These are phyloP conservation scores for Emydoidea blandingii DNA, from an alignment of 2,797 vertebrate genomes.

Conservation along the genomic window DNA sequence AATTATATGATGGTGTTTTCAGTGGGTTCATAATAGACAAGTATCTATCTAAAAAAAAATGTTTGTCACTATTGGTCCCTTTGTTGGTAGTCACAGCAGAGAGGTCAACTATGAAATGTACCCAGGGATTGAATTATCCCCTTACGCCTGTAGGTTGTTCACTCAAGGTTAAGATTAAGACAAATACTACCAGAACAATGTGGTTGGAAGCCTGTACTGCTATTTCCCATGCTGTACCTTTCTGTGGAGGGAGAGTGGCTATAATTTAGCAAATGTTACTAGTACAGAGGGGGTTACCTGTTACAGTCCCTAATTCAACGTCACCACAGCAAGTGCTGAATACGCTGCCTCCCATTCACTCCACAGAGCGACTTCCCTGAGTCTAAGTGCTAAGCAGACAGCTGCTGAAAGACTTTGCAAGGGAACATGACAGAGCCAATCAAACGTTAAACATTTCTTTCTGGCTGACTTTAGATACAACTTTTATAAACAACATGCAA, in stretches of 20 bases:
- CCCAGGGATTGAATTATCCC: neutral
- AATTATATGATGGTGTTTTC: neutral
- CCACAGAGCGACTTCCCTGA: neutral
- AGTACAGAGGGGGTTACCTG: neutral
- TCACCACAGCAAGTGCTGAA: neutral
- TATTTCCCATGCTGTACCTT: neutral
- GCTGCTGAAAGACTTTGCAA: neutral
- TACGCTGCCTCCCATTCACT: neutral
- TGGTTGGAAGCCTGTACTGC: neutral
- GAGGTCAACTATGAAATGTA: neutral
- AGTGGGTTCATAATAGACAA: neutral
- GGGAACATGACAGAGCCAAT: constrained; percentile 26
- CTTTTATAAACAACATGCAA: constrained; percentile 58
- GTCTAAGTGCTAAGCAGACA: neutral
- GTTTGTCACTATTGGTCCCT: neutral
- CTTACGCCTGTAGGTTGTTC: neutral
- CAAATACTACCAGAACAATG: neutral
- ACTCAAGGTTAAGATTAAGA: neutral
- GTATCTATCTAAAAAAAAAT: neutral
- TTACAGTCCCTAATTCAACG: neutral
- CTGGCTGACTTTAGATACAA: constrained; percentile 1
- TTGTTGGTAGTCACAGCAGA: neutral
- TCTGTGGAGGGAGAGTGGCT: neutral
- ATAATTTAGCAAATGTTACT: neutral
- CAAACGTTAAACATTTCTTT: constrained; percentile 37